A percentile compares a stretch with the other conserved stretches of the same genome.
phyloP scores from a whole-genome alignment of 2,113 vertebrate species.

The Motacilla tschutschensis region DNA sequence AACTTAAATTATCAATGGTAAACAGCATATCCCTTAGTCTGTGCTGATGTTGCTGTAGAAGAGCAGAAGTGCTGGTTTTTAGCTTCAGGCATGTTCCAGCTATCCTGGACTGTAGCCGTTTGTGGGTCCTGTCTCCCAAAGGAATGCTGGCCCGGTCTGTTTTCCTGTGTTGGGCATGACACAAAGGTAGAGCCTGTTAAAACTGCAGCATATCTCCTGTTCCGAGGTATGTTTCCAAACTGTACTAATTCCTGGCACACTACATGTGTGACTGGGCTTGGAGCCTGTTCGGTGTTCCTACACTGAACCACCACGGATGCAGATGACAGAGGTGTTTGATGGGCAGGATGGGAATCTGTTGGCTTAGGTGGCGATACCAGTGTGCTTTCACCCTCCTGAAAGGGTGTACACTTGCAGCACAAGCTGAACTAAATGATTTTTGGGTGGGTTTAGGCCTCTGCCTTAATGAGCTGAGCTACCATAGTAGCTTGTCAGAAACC shows the following conservation, averaged over 20 bases:
- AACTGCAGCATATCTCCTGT: slow-evolving; percentile 21
- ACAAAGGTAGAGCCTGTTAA: slow-evolving; percentile 50
- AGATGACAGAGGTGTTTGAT: slow-evolving; percentile 35
- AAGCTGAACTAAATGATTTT: slow-evolving; percentile 41
- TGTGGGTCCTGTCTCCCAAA: slow-evolving; percentile 61
- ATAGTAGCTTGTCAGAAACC: slow-evolving; percentile 21
- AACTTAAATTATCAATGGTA: slow-evolving; percentile 37
- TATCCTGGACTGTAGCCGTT: slow-evolving; percentile 47
- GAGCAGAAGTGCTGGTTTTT: slow-evolving; percentile 56
- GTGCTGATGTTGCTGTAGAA: slow-evolving; percentile 56
- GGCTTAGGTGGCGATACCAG: slow-evolving; percentile 37
- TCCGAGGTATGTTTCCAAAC: slow-evolving; percentile 34
- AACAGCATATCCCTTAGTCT: slow-evolving; percentile 52
- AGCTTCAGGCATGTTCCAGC: slow-evolving; percentile 53
- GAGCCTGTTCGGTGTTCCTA: slow-evolving; percentile 59
- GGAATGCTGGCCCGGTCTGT: slow-evolving; percentile 47
- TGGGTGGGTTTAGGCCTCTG: slow-evolving; percentile 56
- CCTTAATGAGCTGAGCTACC: slow-evolving; percentile 37
- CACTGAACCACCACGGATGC: slow-evolving; percentile 32
- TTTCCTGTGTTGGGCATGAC: slow-evolving; percentile 48
- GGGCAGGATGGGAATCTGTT: slow-evolving; percentile 22
- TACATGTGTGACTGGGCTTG: slow-evolving; percentile 63
- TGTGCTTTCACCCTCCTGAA: slow-evolving; percentile 38
- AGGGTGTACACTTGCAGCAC: slow-evolving; percentile 24
- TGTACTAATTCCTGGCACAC: slow-evolving; percentile 58